Base-by-base conservation (phyloP, 2,797 vertebrate species). In the Leptoclinus maculatus region DNA sequence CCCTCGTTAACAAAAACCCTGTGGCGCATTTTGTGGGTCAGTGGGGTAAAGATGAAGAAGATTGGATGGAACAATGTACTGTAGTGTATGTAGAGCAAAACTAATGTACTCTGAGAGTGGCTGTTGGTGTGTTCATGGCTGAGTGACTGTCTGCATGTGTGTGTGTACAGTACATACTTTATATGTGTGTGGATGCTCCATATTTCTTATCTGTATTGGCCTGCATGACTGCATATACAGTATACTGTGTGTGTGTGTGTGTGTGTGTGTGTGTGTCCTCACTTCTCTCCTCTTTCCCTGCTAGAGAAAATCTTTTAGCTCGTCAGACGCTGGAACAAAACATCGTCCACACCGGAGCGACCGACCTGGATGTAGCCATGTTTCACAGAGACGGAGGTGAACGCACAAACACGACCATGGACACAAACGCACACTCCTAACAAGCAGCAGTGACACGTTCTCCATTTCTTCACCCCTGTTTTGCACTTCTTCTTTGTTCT, bases 361-460 rank as follows among this genome's bases (percentile, higher is more conserved):
- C 98, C 0, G 98, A 99, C 92, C 96, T 99, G 1, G 98, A 99
- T 0, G 96, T 99, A 65, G 98, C 98, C 79, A 99, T 99, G 97
- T 99, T 99, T 86, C 98, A 99, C 90, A 95, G 97, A 69, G 97
- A 99, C 21, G 96, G 95, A 97, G 98, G 97, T 99, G 87, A 80
- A 82, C 59, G 69, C 66, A 38, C 43, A 71, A 19, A 60, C 19
- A 72, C 17, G 2, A 47, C 43, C 43, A 19, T 21, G 17, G 2
- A 54, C 64, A 39, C 43, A 71, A 19, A 64, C n/a, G 57, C 3
- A 59, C 23, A 79, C 1, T 56, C 29, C 51, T 36, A 38, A 53
- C 11, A 0, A 74, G 21, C 62, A 23, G 27, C 2, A n/a, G 29
- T 25, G 29, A 47, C 27, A 23, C 58, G 47, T 12, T 57, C 11